Percentiles rank a stretch among this genome's conserved stretches.
Conservation (phyloP, 1,140 invertebrate genomes). For the Scaptomyza graminum region DNA sequence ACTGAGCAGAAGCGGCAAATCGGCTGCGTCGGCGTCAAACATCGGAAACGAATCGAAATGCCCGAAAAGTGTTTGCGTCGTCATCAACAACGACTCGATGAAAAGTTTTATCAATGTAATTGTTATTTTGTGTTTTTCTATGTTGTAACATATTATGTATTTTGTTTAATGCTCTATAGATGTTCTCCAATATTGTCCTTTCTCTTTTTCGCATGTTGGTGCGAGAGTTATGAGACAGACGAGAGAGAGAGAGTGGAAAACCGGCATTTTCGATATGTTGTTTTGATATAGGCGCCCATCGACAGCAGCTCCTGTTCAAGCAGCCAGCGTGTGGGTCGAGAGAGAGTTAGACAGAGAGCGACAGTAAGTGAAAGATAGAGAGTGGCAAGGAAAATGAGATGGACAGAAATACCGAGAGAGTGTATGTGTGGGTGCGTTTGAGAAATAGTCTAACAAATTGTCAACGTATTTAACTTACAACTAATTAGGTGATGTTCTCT, state of each 20-base stretch:
- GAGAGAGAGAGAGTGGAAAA: constrained; percentile 41
- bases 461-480: constrained; percentile 15
- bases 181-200: background rate
- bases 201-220: constrained; percentile 18
- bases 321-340: constrained; percentile 42
- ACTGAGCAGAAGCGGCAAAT: constrained; percentile 50
- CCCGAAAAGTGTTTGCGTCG: constrained; percentile 69
- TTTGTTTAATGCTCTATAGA: constrained; percentile 22
- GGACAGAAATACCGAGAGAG: background rate
- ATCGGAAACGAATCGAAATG: constrained; percentile 65
- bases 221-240: constrained; percentile 4
- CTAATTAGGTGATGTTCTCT: constrained; percentile 31
- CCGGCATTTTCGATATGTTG: constrained; percentile 66
- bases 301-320: constrained; percentile 31
- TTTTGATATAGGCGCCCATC: constrained; percentile 26
- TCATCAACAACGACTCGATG: constrained; percentile 21
- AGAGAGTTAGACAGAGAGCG: constrained; percentile 19
- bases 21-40: constrained; percentile 69
- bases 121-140: constrained; percentile 67
- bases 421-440: constrained; percentile 8
- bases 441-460: constrained; percentile 31
- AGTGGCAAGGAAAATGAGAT: constrained; percentile 1
- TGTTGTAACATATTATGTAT: constrained; percentile 16
- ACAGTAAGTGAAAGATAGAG: background rate
- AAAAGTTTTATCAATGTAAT: constrained; percentile 56